These are phyloP conservation scores for Hemicentrotus pulcherrimus DNA, from an alignment of 35 echinoderm and acorn worm species.

Conservation along the genomic window DNA sequence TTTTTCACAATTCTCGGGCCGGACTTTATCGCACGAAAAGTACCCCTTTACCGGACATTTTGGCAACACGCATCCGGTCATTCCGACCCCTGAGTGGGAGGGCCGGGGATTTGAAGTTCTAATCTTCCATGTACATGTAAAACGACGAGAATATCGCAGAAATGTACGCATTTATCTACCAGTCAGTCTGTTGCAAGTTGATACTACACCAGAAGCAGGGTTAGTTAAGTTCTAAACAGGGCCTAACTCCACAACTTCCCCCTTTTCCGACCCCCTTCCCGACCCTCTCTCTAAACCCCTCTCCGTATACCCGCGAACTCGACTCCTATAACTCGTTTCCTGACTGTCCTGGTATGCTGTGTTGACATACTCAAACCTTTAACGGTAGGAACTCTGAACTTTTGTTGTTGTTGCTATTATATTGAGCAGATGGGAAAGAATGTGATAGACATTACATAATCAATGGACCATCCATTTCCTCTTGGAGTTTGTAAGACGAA, in stretches of 20 bases:
- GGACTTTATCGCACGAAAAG: too few species aligned
- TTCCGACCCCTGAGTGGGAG: too few species aligned
- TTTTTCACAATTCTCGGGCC: too few species aligned
- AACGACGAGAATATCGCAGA: not conserved
- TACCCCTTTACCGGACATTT: too few species aligned
- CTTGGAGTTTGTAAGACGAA: too few species aligned
- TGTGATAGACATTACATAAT: too few species aligned
- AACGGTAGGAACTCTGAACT: not conserved
- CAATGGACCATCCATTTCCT: too few species aligned
- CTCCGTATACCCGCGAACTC: not conserved
- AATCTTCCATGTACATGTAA: not conserved
- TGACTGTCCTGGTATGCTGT: not conserved
- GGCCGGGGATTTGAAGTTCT: too few species aligned
- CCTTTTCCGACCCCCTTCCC: not conserved
- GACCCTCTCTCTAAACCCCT: not conserved
- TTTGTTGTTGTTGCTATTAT: too few species aligned
- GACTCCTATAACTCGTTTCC: not conserved
- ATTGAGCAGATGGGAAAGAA: too few species aligned
- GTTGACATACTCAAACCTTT: not conserved
- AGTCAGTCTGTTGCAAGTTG: not conserved
- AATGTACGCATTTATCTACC: not conserved
- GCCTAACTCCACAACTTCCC: slow-evolving; percentile 7
- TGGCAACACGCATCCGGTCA: too few species aligned
- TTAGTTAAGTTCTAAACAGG: not conserved
- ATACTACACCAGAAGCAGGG: not conserved